Conservation (phyloP, 2,113 vertebrate species). For the Serilophus lunatus region DNA sequence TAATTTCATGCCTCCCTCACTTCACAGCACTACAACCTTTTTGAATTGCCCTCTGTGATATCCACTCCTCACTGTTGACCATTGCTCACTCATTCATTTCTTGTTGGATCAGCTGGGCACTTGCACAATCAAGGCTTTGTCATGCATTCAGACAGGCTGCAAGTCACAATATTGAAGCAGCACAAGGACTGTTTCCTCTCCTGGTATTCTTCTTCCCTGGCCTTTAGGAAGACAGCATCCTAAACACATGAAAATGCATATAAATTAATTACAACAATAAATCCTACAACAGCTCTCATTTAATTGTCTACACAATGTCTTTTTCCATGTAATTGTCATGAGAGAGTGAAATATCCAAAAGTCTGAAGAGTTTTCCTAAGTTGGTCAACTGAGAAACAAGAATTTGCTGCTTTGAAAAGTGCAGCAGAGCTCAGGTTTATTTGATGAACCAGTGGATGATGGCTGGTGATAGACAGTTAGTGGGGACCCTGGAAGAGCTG, state of each 20-base stretch:
- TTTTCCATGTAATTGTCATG: neutral
- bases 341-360: neutral
- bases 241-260: conserved; percentile 1
- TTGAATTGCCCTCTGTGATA: conserved; percentile 63
- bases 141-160: conserved; percentile 58
- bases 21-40: conserved; percentile 52
- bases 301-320: neutral
- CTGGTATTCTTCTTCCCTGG: conserved; percentile 29
- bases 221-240: neutral
- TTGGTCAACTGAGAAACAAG: neutral
- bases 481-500: neutral
- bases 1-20: conserved; percentile 20
- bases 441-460: neutral
- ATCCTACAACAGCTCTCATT: neutral
- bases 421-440: neutral
- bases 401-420: neutral
- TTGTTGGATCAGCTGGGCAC: conserved; percentile 72
- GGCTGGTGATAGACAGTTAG: neutral
- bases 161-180: conserved; percentile 70
- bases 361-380: neutral
- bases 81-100: conserved; percentile 64
- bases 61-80: conserved; percentile 65
- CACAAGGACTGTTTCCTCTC: conserved; percentile 57
- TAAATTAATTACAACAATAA: neutral
- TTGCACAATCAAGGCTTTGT: conserved; percentile 68